Base-by-base conservation (phyloP, 2,888 invertebrate species). In the Cosmia trapezina region DNA sequence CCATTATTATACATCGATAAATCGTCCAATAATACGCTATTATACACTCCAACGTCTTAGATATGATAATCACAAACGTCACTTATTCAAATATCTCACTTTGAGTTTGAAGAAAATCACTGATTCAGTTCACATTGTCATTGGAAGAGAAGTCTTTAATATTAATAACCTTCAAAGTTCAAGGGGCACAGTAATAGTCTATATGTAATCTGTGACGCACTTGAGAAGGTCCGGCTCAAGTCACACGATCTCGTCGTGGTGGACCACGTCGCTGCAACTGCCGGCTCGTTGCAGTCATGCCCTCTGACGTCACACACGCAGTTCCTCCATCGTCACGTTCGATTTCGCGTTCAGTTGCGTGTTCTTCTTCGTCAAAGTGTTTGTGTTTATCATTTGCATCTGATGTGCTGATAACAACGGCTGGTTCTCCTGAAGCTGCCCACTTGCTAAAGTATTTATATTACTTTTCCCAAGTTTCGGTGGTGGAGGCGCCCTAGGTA, bases 271-370 rank as follows among this genome's bases (percentile, higher is more conserved):
- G 85, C 96, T 94, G 95, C 96, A 96, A 92, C 96, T 96, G 91
- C 95, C 96, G 93, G 96, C 91, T 53, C 96, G 95, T 88, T 95
- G 96, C 95, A 96, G 96, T 96, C 96, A 96, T 91, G 96, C 96
- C 86, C 96, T 92, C 93, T 96, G 96, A 91, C 97, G 98, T 98
- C 98, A 98, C 98, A 98, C 98, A 76, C 98, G 95, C 95, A 98
- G 90, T 94, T 98, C 98, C 95, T 98, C 98, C 98, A 98, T 98
- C 85, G 97, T 96, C 80, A 96, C 93, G 67, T 95, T 95, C 70
- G 96, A 96, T 87, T 97, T 97, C 41, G 97, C 96, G 94, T 97
- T 97, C 93, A 97, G 85, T 85, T 97, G 97, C 33, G 97, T 97
- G 89, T 97, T 97, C 93, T 98, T 98, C 94, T 98, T 98, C 63